Evolutionary conservation across 2,888 invertebrate genomes (phyloP).

Genomic region (Oithona nana): DNA sequence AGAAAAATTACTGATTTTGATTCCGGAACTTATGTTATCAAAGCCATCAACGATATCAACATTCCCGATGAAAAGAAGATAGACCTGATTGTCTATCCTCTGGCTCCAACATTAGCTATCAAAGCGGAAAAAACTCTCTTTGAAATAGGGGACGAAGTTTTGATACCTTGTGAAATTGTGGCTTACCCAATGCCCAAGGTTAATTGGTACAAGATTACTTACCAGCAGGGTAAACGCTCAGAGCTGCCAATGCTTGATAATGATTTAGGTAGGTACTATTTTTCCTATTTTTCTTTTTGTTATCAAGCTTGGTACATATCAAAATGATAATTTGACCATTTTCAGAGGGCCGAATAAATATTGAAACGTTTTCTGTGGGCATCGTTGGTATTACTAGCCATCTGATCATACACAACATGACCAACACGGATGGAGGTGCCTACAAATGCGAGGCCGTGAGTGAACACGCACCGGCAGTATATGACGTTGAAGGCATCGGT

Average conservation of each 20-base stretch:
- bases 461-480: not conserved
- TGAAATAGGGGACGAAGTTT: not conserved
- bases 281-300: no score
- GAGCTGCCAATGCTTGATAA: not conserved
- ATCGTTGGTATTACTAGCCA: not conserved
- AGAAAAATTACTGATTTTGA: not conserved
- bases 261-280: no score
- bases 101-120: not conserved
- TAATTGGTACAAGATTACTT: not conserved
- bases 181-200: constrained; percentile 3
- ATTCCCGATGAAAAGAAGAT: not conserved
- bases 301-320: no score
- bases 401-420: not conserved
- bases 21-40: not conserved
- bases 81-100: not conserved
- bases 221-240: not conserved
- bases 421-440: not conserved
- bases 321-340: no score
- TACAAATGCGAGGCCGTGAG: constrained; percentile 3
- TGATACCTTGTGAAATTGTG: not conserved
- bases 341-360: not conserved
- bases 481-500: not conserved
- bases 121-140: constrained; percentile 9
- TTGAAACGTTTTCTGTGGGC: not conserved
- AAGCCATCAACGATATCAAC: not conserved